phyloP scores from a whole-genome alignment of 2,113 vertebrate genomes.

The Thamnaconus septentrionalis region DNA sequence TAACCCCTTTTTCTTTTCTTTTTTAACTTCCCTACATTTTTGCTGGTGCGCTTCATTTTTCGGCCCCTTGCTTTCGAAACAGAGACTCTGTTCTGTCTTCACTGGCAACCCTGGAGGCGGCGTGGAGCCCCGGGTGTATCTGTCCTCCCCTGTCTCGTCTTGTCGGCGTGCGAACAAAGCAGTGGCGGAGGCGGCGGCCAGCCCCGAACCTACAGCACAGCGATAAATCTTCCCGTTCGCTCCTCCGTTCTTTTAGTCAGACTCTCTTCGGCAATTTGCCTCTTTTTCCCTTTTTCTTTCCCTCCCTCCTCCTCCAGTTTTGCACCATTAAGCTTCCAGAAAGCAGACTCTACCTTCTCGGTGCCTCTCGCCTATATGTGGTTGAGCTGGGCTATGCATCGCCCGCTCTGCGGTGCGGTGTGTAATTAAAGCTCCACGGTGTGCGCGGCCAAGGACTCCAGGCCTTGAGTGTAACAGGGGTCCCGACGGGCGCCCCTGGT shows the following conservation, averaged over 20 bases:
- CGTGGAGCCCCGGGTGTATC: slow-evolving; percentile 57
- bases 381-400: slow-evolving; percentile 20
- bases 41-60: slow-evolving; percentile 48
- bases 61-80: slow-evolving; percentile 39
- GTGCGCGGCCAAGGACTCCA: slow-evolving; percentile 51
- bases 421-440: slow-evolving; percentile 67
- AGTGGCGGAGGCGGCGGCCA: slow-evolving; percentile 26
- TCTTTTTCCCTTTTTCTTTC: background rate
- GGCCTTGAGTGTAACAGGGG: slow-evolving; percentile 53
- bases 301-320: slow-evolving; percentile 32
- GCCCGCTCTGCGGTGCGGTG: slow-evolving; percentile 41
- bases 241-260: slow-evolving; percentile 40
- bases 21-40: slow-evolving; percentile 37
- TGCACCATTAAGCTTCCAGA: background rate
- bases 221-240: slow-evolving; percentile 50
- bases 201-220: slow-evolving; percentile 34
- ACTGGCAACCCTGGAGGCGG: slow-evolving; percentile 40
- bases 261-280: slow-evolving; percentile 27
- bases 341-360: slow-evolving; percentile 24
- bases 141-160: slow-evolving; percentile 43
- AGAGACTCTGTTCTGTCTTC: slow-evolving; percentile 26
- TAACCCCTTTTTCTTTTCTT: slow-evolving; percentile 22
- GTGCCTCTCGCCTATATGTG: slow-evolving; percentile 36
- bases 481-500: slow-evolving; percentile 48
- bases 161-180: slow-evolving; percentile 66